A percentile compares a stretch with the other conserved stretches of the same genome.
Evolutionary conservation across 2,797 vertebrate genomes (phyloP).

Genomic region (Nannoperca obscura): DNA sequence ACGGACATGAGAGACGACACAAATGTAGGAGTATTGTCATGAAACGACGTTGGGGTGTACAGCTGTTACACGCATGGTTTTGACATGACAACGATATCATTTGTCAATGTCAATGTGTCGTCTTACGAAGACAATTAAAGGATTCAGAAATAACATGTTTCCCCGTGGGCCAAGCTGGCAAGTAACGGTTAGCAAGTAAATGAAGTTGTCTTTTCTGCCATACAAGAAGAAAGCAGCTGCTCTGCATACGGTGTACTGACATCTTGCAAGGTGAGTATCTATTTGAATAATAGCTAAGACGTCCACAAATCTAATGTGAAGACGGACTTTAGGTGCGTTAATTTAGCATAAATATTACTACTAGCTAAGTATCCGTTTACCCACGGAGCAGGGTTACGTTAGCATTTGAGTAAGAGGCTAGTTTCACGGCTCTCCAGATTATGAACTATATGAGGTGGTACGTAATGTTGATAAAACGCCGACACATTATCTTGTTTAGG

Average conservation of each 20-base stretch:
- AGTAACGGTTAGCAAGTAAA: slow-evolving; percentile 76
- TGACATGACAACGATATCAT: slow-evolving; percentile 33
- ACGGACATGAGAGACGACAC: slow-evolving; percentile 70
- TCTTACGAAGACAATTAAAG: slow-evolving; percentile 23
- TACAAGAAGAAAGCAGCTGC: slow-evolving; percentile 56
- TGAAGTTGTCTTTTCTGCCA: slow-evolving; percentile 66
- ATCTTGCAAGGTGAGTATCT: slow-evolving; percentile 60
- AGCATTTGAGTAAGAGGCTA: not conserved
- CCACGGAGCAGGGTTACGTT: not conserved
- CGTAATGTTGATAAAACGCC: not conserved
- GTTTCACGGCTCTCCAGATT: not conserved
- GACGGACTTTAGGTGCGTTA: not conserved
- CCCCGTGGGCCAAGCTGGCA: slow-evolving; percentile 76
- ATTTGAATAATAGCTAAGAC: not conserved
- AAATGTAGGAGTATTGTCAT: slow-evolving; percentile 60
- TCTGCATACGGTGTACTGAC: slow-evolving; percentile 44
- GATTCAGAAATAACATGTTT: slow-evolving; percentile 62
- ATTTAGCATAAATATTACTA: not conserved
- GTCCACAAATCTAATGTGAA: not conserved
- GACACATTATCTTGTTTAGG: not conserved
- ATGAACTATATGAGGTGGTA: not conserved
- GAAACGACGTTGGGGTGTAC: slow-evolving; percentile 23
- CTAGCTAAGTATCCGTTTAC: not conserved
- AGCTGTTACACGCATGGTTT: slow-evolving; percentile 23
- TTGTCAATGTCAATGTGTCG: slow-evolving; percentile 35